Evolutionary conservation across 1,140 invertebrate species (phyloP).

Genomic region (Monomorium pharaonis): DNA sequence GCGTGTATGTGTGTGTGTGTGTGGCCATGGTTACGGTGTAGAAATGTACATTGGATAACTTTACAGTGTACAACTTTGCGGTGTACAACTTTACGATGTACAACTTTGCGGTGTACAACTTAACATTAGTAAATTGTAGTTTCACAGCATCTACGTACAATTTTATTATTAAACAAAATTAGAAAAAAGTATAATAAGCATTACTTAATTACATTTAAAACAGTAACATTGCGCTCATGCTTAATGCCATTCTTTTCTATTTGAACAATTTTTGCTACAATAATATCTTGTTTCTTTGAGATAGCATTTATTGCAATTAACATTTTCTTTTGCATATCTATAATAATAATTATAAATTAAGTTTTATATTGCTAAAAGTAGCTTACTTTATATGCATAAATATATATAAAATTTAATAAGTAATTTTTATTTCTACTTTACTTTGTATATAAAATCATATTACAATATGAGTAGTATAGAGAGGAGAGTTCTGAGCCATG

Average conservation of each 20-base stretch:
- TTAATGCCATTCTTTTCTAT: not conserved
- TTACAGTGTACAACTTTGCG: too few species aligned
- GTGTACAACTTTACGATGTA: too few species aligned
- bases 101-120: too few species aligned
- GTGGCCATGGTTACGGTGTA: too few species aligned
- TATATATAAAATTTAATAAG: not conserved
- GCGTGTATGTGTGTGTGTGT: too few species aligned
- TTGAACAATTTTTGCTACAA: not conserved
- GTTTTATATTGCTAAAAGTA: too few species aligned
- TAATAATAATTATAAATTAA: not conserved
- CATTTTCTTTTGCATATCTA: slow-evolving; percentile 5
- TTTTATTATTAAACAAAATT: too few species aligned
- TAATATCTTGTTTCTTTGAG: not conserved
- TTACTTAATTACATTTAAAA: not conserved
- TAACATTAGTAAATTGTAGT: not conserved
- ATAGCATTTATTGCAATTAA: not conserved
- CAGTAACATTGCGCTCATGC: not conserved
- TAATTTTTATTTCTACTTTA: not conserved
- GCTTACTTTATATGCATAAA: not conserved
- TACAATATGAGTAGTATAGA: too few species aligned
- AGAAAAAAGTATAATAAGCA: too few species aligned
- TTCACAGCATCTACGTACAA: too few species aligned
- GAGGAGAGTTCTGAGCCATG: too few species aligned
- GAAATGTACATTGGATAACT: too few species aligned
- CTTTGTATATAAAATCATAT: not conserved